phyloP scores from a whole-genome alignment of 1,140 invertebrate genomes.

The Zaprionus camerounensis region DNA sequence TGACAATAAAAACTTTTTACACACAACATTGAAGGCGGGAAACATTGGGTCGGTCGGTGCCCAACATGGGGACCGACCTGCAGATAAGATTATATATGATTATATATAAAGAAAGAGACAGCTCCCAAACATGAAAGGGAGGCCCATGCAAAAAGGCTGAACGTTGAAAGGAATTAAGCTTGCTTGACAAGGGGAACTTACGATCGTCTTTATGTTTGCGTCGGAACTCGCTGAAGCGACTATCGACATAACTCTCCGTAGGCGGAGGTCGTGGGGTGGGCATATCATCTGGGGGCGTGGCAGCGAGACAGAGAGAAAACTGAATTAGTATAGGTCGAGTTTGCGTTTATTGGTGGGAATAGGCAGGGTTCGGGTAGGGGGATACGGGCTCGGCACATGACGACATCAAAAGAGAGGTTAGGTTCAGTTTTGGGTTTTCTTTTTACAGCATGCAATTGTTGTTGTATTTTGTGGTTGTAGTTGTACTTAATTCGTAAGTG shows the following conservation, averaged over 20 bases:
- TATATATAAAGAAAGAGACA: conserved; percentile 19
- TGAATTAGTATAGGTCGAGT: conserved; percentile 16
- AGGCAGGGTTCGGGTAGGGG: not conserved
- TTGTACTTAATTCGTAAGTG: conserved; percentile 51
- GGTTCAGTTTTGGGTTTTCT: conserved; percentile 46
- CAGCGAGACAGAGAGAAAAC: conserved; percentile 6
- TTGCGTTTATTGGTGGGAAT: not conserved
- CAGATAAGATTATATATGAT: conserved; percentile 23
- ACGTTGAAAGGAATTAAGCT: conserved; percentile 10
- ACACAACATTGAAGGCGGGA: conserved; percentile 82
- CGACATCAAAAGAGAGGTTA: conserved; percentile 67
- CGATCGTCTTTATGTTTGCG: conserved; percentile 84
- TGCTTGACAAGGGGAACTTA: conserved; percentile 61
- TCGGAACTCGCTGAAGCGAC: conserved; percentile 82
- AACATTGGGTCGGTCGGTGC: conserved; percentile 38
- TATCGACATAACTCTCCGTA: conserved; percentile 80
- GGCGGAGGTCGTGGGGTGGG: conserved; percentile 78
- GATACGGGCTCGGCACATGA: conserved; percentile 40
- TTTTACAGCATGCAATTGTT: conserved; percentile 80
- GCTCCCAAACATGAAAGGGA: not conserved
- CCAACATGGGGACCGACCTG: conserved; percentile 37
- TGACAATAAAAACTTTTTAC: conserved; percentile 70
- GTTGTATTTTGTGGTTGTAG: conserved; percentile 70
- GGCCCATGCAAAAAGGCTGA: conserved; percentile 58
- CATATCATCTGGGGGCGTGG: conserved; percentile 75